phyloP scores from a whole-genome alignment of 2,113 vertebrate species.

The Puffinus mauretanicus region DNA sequence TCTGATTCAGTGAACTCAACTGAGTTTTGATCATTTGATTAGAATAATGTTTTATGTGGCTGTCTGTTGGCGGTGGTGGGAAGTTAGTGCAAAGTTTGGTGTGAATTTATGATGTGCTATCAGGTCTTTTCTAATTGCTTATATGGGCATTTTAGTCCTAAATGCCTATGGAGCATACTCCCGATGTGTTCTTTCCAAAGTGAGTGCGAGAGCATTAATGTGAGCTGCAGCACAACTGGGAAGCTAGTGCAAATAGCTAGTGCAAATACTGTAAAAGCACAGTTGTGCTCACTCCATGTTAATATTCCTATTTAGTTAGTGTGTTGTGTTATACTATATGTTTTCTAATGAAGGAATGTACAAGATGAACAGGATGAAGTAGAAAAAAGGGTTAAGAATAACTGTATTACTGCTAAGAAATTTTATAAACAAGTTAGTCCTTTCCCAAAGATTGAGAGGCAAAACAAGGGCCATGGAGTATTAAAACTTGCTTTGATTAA shows the following conservation, averaged over 20 bases:
- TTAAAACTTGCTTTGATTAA: neutral
- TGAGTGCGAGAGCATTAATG: neutral
- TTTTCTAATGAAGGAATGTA: neutral
- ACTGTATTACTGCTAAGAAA: neutral
- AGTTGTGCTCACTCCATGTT: neutral
- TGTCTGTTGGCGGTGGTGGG: neutral
- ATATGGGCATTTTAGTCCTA: neutral
- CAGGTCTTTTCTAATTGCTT: neutral
- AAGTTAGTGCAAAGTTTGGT: neutral
- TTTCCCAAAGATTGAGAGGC: neutral
- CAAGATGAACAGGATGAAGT: neutral
- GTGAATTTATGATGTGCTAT: neutral
- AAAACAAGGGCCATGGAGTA: neutral
- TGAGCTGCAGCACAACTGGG: neutral
- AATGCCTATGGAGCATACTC: neutral
- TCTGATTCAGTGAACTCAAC: neutral
- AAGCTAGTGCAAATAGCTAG: neutral
- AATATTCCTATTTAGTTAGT: neutral
- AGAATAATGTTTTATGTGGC: neutral
- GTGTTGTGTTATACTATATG: neutral
- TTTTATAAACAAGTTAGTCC: neutral
- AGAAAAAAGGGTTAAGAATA: neutral
- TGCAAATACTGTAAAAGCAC: neutral
- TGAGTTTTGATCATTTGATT: neutral
- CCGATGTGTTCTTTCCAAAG: neutral